Conservation (phyloP, 2,888 invertebrate species). For the Hypselothyrea guttata region DNA sequence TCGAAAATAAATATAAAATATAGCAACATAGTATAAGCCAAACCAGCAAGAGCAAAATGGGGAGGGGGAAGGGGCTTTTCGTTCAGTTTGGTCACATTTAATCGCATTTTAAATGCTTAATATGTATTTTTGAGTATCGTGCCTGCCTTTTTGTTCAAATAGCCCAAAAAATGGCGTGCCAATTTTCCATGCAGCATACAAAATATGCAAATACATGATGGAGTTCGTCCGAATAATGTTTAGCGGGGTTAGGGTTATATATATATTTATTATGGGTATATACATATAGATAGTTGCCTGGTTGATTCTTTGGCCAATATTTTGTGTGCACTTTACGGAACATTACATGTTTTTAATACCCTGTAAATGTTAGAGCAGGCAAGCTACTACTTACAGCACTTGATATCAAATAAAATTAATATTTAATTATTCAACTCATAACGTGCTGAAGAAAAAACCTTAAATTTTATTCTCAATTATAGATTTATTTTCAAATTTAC, state of each 20-base stretch:
- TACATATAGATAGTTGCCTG: background rate
- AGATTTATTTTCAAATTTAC: no score
- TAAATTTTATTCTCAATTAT: no score
- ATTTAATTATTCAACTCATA: no score
- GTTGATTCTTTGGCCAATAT: constrained; percentile 27
- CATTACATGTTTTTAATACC: constrained; percentile 21
- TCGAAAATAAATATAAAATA: constrained; percentile 41
- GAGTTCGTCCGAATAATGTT: background rate
- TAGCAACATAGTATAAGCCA: constrained; percentile 33
- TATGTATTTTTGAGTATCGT: constrained; percentile 27
- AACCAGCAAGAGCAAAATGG: background rate
- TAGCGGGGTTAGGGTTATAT: background rate
- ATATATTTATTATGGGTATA: no score
- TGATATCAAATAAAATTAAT: no score
- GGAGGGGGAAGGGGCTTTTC: background rate
- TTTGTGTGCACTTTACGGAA: constrained; percentile 29
- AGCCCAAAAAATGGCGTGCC: constrained; percentile 9
- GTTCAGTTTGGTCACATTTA: constrained; percentile 30
- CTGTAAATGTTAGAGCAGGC: background rate
- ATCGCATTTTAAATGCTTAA: constrained; percentile 54
- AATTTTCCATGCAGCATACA: constrained; percentile 37
- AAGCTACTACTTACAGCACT: no score
- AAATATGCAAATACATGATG: constrained; percentile 48
- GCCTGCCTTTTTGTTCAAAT: constrained; percentile 20
- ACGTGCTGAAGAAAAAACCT: no score